Evolutionary conservation across 2,797 vertebrate genomes (phyloP).

Genomic region (Thunnus albacares): DNA sequence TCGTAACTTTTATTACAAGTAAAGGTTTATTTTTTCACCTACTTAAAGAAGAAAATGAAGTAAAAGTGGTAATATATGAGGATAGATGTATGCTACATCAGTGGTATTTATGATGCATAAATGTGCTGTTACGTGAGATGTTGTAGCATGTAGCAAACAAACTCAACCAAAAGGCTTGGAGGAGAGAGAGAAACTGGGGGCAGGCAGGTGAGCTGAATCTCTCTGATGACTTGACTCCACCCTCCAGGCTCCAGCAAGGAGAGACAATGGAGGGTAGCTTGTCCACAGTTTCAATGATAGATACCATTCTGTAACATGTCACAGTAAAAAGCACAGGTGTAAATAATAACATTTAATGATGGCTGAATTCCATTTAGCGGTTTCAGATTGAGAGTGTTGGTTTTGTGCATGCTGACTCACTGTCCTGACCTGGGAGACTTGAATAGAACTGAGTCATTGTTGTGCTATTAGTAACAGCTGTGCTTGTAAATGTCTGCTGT

Average conservation of each 20-base stretch:
- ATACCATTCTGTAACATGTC: background rate
- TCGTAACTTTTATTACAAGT: background rate
- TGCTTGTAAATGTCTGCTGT: background rate
- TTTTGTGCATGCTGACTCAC: background rate
- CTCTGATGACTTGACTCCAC: background rate
- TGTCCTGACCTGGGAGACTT: no score
- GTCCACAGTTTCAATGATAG: no score
- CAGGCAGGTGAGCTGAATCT: background rate
- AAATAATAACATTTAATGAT: background rate
- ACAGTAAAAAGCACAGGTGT: no score
- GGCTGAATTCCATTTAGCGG: background rate
- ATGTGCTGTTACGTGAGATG: background rate
- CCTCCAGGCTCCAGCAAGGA: no score
- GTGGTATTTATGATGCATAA: background rate
- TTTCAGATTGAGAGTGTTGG: background rate
- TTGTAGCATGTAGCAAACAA: background rate
- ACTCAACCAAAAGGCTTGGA: background rate
- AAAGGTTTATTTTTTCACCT: background rate
- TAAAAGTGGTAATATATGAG: background rate
- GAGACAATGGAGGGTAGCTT: background rate
- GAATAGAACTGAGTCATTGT: no score
- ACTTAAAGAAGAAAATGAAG: background rate
- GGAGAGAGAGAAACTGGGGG: background rate
- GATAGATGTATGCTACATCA: background rate
- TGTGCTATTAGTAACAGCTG: no score